Conservation (phyloP, 2,888 invertebrate species). For the Strigamia crassipes region DNA sequence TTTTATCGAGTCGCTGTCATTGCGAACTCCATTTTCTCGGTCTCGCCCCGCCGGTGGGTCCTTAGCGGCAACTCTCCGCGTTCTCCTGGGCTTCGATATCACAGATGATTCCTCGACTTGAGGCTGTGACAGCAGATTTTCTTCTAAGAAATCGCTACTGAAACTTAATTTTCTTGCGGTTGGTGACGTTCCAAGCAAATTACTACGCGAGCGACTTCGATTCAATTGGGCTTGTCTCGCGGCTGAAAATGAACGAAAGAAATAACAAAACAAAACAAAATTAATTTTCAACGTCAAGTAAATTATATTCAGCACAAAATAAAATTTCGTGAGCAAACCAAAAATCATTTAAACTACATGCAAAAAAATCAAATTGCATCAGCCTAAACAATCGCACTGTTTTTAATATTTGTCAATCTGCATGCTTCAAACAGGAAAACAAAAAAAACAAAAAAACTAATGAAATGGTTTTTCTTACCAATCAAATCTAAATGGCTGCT, state of each 20-base stretch:
- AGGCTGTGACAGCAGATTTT: neutral
- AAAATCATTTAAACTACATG: neutral
- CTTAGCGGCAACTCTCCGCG: neutral
- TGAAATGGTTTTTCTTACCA: neutral
- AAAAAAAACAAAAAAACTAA: neutral
- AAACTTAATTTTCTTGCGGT: neutral
- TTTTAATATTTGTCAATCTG: neutral
- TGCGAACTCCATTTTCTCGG: conserved; percentile 6
- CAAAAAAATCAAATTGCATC: too few relatives aligned
- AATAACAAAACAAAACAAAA: neutral
- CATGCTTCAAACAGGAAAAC: conserved; percentile 7
- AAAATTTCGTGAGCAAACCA: neutral
- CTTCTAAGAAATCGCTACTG: conserved; percentile 13
- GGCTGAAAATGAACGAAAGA: conserved; percentile 64
- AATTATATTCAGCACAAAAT: neutral
- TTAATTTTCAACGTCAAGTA: neutral
- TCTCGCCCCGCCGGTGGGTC: conserved; percentile 20
- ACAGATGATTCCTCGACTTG: neutral
- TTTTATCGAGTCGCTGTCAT: neutral
- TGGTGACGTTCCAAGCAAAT: conserved; percentile 36
- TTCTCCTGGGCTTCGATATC: conserved; percentile 1
- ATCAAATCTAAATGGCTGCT: conserved; percentile 16
- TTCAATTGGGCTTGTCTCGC: conserved; percentile 89
- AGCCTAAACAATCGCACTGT: too few relatives aligned
- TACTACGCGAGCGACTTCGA: conserved; percentile 72